Base-by-base conservation (phyloP, 1,140 invertebrate genomes). In the Drosophila micromelanica region DNA sequence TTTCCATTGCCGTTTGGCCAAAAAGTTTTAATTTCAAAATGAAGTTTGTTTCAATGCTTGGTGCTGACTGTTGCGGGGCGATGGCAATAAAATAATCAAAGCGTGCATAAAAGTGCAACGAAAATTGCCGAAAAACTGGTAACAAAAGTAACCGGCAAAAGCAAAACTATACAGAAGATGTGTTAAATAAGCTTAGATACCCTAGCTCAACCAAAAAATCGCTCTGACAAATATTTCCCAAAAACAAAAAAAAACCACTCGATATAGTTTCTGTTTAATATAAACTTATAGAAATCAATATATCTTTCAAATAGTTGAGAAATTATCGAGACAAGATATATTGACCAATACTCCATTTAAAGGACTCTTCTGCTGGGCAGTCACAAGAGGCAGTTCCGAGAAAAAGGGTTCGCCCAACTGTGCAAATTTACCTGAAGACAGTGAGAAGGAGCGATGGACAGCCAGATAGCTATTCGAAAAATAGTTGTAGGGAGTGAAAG, bases 21-120 rank as follows among this genome's bases (percentile, higher is more conserved):
- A 73, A 86, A 87, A 86, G 63, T 87, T 87, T 87, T 82, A 87
- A 87, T 87, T 87, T 87, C 72, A 76, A 82, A 64, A 87, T 87
- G 82, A 87, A 87, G 82, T 86, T 86, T 86, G 74, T 49, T 64
- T 64, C 68, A 55, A 48, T 64, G 60, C 51, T 37, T 20, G 48
- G 30, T 15, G 17, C 23, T 35, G 49, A 15, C 62, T 52, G 35
- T n/a, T 55, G 12, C 27, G 30, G 38, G 32, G 52, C n/a, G 52
- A 17, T 38, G 78, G 81, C 82, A 87, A 87, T 87, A 87, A 87
- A 87, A 87, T 87, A 87, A 87, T 87, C 78, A 87, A 87, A 89
- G 82, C 82, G 78, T 82, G 82, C 82, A 89, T 75, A 82, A 87
- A 87, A 87, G 78, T 87, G 82, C 82, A 87, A 82, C 61, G 78